Evolutionary conservation across 92 coral and sea anemone species (phyloP), one percentile per base, ranked within the genome.

Genomic region (Plumapathes pennacea): DNA sequence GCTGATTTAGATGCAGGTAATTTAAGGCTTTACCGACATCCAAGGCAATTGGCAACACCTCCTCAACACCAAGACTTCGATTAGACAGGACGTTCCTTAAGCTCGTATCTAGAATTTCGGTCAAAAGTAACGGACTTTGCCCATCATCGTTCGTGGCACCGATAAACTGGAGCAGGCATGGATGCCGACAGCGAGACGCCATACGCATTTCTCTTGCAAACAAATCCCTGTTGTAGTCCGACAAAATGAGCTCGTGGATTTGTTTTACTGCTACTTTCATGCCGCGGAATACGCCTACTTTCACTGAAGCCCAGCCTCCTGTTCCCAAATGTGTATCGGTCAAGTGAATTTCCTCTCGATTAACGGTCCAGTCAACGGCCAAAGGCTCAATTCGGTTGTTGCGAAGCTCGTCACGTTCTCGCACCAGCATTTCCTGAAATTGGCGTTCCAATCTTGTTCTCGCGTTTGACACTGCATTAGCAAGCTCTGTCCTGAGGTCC

Each of bases 111-210:
- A 88, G 26, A 29, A 88, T 46, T 44, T 78, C 90, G 1, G 83
- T 83, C 33, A 88, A 81, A 0, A 83, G 42, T 13, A 88, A 14
- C 3, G 87, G 81, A 34, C 71, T 60, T 27, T 31, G 51, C n/a
- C n/a, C 47, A 9, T 69, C 59, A 36, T 73, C 96, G 11, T 38
- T 74, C 12, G 96, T 88, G 24, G 96, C 96, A 22, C 89, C 95
- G 24, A 86, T 86, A 43, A 86, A 86, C 64, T 86, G 95, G 9
- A 86, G 39, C 17, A 88, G 45, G 32, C 83, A 83, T 5, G 96
- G 96, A 64, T 88, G 90, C 21, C 96, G 78, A 43, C 88, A 78
- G 12, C 81, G 72, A 14, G 90, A 65, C 4, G 96, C 96, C 17
- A 88, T 88, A 40, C 54, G 50, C 78, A 83, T 69, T 46, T 88